These are phyloP conservation scores for Proctacanthus coquilletti DNA, from an alignment of 1,140 invertebrate genomes.

Conservation along the genomic window DNA sequence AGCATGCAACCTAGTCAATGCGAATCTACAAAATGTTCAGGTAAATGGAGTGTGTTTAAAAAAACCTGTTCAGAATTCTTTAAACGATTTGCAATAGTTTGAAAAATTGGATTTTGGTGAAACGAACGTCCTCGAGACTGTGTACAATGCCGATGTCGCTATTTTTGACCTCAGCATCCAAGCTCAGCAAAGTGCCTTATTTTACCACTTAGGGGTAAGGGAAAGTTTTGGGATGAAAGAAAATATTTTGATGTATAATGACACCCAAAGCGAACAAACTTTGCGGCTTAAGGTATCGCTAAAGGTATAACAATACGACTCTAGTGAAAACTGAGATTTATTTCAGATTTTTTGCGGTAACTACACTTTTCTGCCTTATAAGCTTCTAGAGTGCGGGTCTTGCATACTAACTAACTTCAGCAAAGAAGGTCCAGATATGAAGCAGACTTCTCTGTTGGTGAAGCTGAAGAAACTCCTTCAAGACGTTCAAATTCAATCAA, in stretches of 20 bases:
- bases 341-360: constrained; percentile 71
- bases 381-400: constrained; percentile 45
- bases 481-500: constrained; percentile 88
- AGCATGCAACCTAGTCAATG: constrained; percentile 61
- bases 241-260: constrained; percentile 89
- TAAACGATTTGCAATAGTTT: constrained; percentile 39
- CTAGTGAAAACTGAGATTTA: constrained; percentile 5
- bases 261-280: constrained; percentile 73
- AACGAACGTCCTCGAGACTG: constrained; percentile 66
- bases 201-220: constrained; percentile 93
- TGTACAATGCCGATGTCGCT: constrained; percentile 96
- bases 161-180: constrained; percentile 88
- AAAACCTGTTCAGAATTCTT: constrained; percentile 2
- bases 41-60: constrained; percentile 32
- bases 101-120: constrained; percentile 77
- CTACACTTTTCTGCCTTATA: constrained; percentile 82
- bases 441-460: constrained; percentile 40
- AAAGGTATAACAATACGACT: too few relatives aligned
- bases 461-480: constrained; percentile 71
- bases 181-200: constrained; percentile 76
- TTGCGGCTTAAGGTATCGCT: constrained; percentile 72
- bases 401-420: constrained; percentile 62
- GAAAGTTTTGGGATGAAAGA: constrained; percentile 98
- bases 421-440: constrained; percentile 44
- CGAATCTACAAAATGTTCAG: constrained; percentile 68